phyloP scores from a whole-genome alignment of 2,797 vertebrate species.

The Vireo griseus region DNA sequence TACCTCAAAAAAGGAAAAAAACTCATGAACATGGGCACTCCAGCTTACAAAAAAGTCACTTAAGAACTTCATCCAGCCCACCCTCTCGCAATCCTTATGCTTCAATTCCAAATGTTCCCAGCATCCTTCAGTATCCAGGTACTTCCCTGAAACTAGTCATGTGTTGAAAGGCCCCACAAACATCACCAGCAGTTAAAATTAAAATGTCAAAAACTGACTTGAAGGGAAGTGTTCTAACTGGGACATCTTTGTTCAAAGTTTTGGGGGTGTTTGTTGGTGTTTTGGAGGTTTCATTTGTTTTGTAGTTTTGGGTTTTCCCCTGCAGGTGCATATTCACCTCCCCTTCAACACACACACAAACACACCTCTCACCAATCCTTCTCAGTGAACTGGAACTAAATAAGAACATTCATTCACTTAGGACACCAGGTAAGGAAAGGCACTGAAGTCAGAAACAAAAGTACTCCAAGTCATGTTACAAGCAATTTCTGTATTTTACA shows the following conservation, averaged over 20 bases:
- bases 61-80: background rate
- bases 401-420: background rate
- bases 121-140: background rate
- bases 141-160: background rate
- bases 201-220: background rate
- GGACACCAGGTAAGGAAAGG: background rate
- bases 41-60: background rate
- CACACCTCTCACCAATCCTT: background rate
- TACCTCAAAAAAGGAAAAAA: background rate
- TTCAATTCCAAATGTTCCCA: background rate
- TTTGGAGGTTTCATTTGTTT: background rate
- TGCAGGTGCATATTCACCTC: background rate
- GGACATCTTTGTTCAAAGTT: background rate
- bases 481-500: background rate
- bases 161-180: background rate
- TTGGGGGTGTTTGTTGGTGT: background rate
- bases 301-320: background rate
- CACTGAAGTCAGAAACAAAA: background rate
- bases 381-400: background rate
- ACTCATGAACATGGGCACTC: rapidly evolving
- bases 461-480: background rate
- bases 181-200: background rate
- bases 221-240: background rate
- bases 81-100: background rate
- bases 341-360: background rate